Evolutionary conservation across 2,797 vertebrate species (phyloP).

Genomic region (Enteromius thamalakanensis): DNA sequence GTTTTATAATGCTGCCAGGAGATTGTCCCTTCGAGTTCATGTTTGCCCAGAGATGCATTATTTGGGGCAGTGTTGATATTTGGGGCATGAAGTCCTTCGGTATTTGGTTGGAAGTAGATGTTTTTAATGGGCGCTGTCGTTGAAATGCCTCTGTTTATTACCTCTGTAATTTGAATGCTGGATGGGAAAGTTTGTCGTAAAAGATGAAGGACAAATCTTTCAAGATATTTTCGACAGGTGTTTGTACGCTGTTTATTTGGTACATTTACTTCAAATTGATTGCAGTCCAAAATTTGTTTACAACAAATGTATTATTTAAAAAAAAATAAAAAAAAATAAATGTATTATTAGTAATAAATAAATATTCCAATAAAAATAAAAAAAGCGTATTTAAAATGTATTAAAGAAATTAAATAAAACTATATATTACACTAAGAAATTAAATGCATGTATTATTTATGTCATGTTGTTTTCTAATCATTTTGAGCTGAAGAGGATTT

Average conservation of each 20-base stretch:
- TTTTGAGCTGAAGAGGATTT: not conserved
- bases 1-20: slow-evolving; percentile 35
- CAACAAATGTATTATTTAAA: not conserved
- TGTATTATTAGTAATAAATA: too few species aligned
- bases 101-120: slow-evolving; percentile 19
- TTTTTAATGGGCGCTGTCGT: not conserved
- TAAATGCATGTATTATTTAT: not conserved
- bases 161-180: not conserved
- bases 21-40: slow-evolving; percentile 18
- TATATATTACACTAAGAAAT: not conserved
- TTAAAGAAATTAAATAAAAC: not conserved
- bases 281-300: not conserved
- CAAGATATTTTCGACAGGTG: not conserved
- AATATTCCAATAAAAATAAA: not conserved
- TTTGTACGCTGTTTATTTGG: not conserved
- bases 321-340: not conserved
- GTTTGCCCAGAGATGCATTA: slow-evolving; percentile 25
- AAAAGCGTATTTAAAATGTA: not conserved
- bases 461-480: not conserved
- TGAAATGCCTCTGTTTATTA: not conserved
- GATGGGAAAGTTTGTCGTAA: not conserved
- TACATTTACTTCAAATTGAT: not conserved
- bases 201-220: not conserved
- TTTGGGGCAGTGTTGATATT: slow-evolving; percentile 38
- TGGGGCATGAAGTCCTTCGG: slow-evolving; percentile 22